Percentiles rank a stretch among this genome's conserved stretches.
These are phyloP conservation scores for Cacatua alba DNA, from an alignment of 2,113 vertebrate genomes.

Conservation along the genomic window DNA sequence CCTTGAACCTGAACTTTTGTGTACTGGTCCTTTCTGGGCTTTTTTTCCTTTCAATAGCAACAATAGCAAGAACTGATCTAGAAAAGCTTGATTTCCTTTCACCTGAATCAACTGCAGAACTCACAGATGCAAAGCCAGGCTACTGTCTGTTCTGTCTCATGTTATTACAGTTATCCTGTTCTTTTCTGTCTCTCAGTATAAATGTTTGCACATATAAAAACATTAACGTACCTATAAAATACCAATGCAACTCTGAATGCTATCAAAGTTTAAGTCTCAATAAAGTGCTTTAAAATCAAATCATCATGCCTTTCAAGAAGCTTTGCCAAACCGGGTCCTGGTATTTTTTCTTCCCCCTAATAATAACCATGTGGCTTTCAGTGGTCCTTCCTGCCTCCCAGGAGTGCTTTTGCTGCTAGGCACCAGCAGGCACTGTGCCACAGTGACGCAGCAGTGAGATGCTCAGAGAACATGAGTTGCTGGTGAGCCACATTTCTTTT, in stretches of 20 bases:
- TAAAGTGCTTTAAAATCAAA: constrained; percentile 29
- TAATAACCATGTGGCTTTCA: neutral
- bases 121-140: neutral
- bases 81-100: neutral
- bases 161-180: neutral
- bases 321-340: neutral
- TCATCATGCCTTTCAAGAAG: neutral
- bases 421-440: neutral
- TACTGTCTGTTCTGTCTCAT: neutral
- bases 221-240: neutral
- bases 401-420: neutral
- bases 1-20: neutral
- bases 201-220: neutral
- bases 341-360: neutral
- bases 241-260: neutral
- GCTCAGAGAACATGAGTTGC: neutral
- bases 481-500: neutral
- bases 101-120: neutral
- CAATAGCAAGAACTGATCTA: neutral
- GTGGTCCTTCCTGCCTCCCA: neutral
- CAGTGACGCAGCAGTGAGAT: fast-evolving
- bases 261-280: neutral
- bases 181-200: neutral
- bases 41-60: neutral
- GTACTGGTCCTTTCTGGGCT: neutral